These are phyloP conservation scores for Bellardia pandia DNA, from an alignment of 2,888 invertebrate species.

Conservation along the genomic window DNA sequence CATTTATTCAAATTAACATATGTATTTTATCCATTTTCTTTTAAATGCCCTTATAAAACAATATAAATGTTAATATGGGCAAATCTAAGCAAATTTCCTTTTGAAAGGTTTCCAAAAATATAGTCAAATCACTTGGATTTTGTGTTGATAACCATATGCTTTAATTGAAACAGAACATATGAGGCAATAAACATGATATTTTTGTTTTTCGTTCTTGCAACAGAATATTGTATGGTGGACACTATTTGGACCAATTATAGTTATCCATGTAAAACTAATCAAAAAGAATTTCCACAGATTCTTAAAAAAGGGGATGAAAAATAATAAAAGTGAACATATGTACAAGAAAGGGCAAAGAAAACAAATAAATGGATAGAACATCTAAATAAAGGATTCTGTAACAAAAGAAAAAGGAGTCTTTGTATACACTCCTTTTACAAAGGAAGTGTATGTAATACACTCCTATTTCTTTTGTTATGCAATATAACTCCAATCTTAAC, in stretches of 20 bases:
- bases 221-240: conserved; percentile 14
- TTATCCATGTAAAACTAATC: conserved; percentile 40
- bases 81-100: background rate
- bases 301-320: background rate
- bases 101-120: background rate
- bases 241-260: conserved; percentile 29
- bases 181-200: background rate
- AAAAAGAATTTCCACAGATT: conserved; percentile 20
- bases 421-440: too few species aligned
- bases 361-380: too few species aligned
- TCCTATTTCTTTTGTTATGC: too few species aligned
- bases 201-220: background rate
- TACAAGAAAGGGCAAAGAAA: background rate
- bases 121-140: background rate
- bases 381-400: too few species aligned
- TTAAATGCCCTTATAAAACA: background rate
- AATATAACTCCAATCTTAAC: too few species aligned
- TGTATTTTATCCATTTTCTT: too few species aligned
- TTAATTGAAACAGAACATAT: background rate
- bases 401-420: too few species aligned
- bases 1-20: too few species aligned
- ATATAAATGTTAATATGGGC: background rate
- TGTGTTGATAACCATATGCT: conserved; percentile 3
- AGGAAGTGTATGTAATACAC: too few species aligned
- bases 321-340: background rate